These are phyloP conservation scores for Prosapia bicincta DNA, from an alignment of 2,888 invertebrate species.

Conservation along the genomic window DNA sequence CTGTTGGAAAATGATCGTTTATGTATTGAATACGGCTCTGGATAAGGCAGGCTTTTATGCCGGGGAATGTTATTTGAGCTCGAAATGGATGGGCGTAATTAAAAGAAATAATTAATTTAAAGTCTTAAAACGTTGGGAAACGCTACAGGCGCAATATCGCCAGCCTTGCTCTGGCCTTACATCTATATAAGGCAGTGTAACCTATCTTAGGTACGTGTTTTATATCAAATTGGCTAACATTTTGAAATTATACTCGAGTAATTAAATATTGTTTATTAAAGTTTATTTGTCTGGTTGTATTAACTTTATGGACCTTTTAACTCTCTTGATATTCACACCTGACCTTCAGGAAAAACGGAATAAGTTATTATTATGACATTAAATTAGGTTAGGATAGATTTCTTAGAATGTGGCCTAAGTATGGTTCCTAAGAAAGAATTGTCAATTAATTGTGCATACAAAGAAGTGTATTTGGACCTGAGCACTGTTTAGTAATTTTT, in stretches of 20 bases:
- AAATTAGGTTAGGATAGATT: too few relatives aligned
- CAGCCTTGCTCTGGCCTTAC: not conserved
- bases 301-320: too few relatives aligned
- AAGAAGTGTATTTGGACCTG: too few relatives aligned
- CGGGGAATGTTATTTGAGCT: not conserved
- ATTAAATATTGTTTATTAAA: too few relatives aligned
- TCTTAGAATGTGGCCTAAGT: too few relatives aligned
- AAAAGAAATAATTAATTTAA: not conserved
- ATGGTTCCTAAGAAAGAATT: too few relatives aligned
- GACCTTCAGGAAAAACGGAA: too few relatives aligned
- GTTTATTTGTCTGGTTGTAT: too few relatives aligned
- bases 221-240: not conserved
- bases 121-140: not conserved
- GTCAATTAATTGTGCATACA: too few relatives aligned
- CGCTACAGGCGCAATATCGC: not conserved
- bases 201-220: not conserved
- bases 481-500: too few relatives aligned
- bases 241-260: not conserved
- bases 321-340: too few relatives aligned
- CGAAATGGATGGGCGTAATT: not conserved
- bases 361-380: too few relatives aligned
- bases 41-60: not conserved
- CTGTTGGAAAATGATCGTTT: not conserved
- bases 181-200: not conserved
- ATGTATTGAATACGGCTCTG: not conserved